These are phyloP conservation scores for Trichonephila clavata DNA, from an alignment of 1,140 invertebrate genomes.

Conservation along the genomic window DNA sequence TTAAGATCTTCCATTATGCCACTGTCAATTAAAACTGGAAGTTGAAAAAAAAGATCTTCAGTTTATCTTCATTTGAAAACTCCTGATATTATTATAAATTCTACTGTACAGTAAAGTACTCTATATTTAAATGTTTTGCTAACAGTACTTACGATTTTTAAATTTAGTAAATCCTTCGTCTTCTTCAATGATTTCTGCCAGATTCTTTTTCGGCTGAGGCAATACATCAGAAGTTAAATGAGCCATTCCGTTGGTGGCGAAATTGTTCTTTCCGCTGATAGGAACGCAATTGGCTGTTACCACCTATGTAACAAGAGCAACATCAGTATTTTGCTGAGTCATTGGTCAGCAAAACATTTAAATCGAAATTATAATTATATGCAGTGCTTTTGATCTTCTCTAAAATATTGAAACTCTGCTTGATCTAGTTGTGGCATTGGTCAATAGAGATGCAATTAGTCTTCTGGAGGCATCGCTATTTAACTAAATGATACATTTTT, in stretches of 20 bases:
- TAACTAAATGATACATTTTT: too few relatives aligned
- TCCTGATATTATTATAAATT: not conserved
- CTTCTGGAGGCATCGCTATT: too few relatives aligned
- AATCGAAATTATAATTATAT: too few relatives aligned
- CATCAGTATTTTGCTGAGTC: too few relatives aligned
- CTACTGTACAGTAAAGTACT: not conserved
- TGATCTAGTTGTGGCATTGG: too few relatives aligned
- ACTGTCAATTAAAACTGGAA: constrained; percentile 46
- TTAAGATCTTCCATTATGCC: constrained; percentile 41
- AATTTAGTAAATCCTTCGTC: constrained; percentile 82
- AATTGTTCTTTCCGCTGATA: constrained; percentile 81
- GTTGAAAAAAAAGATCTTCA: too few relatives aligned
- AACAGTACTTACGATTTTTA: constrained; percentile 81
- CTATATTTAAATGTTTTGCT: too few relatives aligned
- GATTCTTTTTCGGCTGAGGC: constrained; percentile 81
- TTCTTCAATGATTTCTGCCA: constrained; percentile 82
- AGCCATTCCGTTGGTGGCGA: constrained; percentile 83
- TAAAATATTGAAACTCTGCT: too few relatives aligned
- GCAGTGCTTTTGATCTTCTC: too few relatives aligned
- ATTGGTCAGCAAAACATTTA: too few relatives aligned
- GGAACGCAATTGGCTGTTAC: constrained; percentile 81
- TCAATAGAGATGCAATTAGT: too few relatives aligned
- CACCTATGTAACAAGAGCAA: constrained; percentile 77
- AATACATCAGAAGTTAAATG: constrained; percentile 83
- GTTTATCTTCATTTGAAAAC: too few relatives aligned